Evolutionary conservation across 2,888 invertebrate species (phyloP).

Genomic region (Drosophila demipolita): DNA sequence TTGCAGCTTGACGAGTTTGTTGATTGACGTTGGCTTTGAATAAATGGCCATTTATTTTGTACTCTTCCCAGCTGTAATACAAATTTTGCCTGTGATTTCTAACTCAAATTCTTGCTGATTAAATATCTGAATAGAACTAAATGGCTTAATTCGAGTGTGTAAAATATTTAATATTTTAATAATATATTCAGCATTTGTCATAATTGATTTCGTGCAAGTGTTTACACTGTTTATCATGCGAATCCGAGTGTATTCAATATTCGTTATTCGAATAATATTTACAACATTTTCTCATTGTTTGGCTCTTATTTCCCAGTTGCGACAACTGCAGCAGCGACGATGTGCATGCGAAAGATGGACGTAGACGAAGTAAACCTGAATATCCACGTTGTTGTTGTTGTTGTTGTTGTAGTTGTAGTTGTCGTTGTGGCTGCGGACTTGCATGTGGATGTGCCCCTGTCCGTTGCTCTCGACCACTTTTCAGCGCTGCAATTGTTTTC

Average conservation of each 20-base stretch:
- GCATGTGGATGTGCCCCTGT: slow-evolving; percentile 58
- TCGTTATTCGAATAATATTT: slow-evolving; percentile 3
- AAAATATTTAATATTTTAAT: not conserved
- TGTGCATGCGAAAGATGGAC: slow-evolving; percentile 30
- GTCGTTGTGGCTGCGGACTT: slow-evolving; percentile 4
- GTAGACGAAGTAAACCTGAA: not conserved
- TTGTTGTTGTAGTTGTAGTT: not conserved
- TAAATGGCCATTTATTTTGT: not conserved
- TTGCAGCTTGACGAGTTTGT: slow-evolving; percentile 1
- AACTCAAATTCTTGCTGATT: not conserved
- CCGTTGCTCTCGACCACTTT: slow-evolving; percentile 67
- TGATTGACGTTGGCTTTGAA: not conserved
- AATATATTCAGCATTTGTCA: not conserved
- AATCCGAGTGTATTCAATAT: slow-evolving; percentile 23
- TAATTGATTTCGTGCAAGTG: not conserved
- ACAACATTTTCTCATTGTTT: slow-evolving; percentile 29
- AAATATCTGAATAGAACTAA: not conserved
- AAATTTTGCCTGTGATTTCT: fast-evolving
- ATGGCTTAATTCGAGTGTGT: not conserved
- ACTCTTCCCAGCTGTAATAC: not conserved
- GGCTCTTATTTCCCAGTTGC: slow-evolving; percentile 47
- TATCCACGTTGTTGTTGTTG: not conserved
- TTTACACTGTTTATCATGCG: not conserved
- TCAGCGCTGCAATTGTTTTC: slow-evolving; percentile 77
- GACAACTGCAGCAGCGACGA: slow-evolving; percentile 44